These are phyloP conservation scores for Acropternis orthonyx DNA, from an alignment of 2,797 vertebrate genomes.

Conservation along the genomic window DNA sequence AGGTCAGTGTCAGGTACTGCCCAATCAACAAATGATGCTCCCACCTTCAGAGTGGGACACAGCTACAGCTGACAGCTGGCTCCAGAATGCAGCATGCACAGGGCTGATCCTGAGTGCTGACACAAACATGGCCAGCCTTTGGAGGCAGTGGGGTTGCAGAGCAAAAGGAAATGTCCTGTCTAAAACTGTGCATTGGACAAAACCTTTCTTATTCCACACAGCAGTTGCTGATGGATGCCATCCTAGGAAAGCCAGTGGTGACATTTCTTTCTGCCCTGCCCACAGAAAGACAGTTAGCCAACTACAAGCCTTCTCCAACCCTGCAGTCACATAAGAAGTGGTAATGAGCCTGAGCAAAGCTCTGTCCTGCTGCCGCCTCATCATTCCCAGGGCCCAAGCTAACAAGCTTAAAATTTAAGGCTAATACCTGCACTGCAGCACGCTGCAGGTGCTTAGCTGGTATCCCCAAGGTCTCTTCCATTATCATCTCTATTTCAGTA, in stretches of 20 bases:
- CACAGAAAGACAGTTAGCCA: neutral
- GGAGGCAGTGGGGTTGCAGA: neutral
- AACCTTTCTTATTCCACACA: neutral
- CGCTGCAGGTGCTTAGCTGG: neutral
- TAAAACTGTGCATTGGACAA: neutral
- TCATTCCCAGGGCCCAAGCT: neutral
- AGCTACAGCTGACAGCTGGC: neutral
- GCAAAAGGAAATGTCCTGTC: neutral
- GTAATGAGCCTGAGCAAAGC: neutral
- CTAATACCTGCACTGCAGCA: neutral
- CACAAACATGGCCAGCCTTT: neutral
- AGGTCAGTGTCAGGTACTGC: neutral
- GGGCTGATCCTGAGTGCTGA: neutral
- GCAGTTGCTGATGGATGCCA: neutral
- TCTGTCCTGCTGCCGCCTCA: accelerated
- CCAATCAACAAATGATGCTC: neutral
- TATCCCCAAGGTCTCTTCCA: neutral
- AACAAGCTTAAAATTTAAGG: neutral
- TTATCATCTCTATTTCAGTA: neutral
- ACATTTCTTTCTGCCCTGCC: neutral
- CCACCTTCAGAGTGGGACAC: neutral
- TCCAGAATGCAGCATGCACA: accelerated
- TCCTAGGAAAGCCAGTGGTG: neutral
- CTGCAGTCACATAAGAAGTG: neutral
- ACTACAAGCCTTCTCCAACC: neutral